Evolutionary conservation across 1,140 invertebrate species (phyloP).

Genomic region (Drosophila lacertosa): DNA sequence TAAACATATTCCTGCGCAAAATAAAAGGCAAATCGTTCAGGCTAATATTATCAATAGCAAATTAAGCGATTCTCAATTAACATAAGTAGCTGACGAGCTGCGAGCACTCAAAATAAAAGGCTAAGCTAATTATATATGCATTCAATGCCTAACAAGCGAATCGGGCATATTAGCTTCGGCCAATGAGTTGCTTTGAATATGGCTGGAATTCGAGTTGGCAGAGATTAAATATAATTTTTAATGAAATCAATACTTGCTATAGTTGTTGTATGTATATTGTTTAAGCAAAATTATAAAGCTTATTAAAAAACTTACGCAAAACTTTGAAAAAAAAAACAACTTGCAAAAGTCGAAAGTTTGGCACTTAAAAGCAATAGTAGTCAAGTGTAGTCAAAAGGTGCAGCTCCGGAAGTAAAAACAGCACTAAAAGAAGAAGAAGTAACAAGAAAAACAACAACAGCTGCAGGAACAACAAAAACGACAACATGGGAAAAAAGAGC

Average conservation of each 20-base stretch:
- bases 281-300: constrained; percentile 55
- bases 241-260: constrained; percentile 32
- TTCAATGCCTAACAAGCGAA: no score
- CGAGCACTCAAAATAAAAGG: no score
- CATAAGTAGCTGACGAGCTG: no score
- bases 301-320: constrained; percentile 78
- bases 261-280: constrained; percentile 16
- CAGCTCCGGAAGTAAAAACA: constrained; percentile 16
- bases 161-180: no score
- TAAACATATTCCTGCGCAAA: no score
- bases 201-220: not conserved
- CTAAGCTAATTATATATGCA: no score
- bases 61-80: no score
- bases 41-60: no score
- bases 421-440: constrained; percentile 1
- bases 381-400: constrained; percentile 55
- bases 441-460: constrained; percentile 7
- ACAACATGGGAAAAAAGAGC: constrained; percentile 94
- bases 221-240: constrained; percentile 10
- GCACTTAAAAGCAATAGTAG: constrained; percentile 70
- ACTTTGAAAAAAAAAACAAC: constrained; percentile 44
- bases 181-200: not conserved
- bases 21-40: no score
- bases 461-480: constrained; percentile 26
- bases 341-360: constrained; percentile 57